Conservation (phyloP, 2,888 invertebrate species). For the Rhagium mordax region DNA sequence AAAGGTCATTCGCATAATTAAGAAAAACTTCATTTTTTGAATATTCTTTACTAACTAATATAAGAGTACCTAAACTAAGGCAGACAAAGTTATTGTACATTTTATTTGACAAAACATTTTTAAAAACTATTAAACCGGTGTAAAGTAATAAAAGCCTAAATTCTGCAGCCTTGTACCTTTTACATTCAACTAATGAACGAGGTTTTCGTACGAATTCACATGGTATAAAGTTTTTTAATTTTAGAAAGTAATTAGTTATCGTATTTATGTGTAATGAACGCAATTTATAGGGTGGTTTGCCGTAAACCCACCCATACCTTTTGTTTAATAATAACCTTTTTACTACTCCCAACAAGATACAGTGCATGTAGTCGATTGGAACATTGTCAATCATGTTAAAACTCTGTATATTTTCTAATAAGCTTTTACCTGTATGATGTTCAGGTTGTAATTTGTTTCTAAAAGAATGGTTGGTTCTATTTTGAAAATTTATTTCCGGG, state of each 20-base stretch:
- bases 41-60: slow-evolving; percentile 27
- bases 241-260: slow-evolving; percentile 6
- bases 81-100: slow-evolving; percentile 35
- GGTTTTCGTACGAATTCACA: slow-evolving; percentile 40
- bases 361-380: slow-evolving; percentile 35
- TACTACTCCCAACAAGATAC: slow-evolving; percentile 18
- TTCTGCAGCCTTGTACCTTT: slow-evolving; percentile 42
- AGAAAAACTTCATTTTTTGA: slow-evolving; percentile 2
- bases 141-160: slow-evolving; percentile 42
- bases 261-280: slow-evolving; percentile 17
- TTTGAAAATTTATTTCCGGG: slow-evolving; percentile 12
- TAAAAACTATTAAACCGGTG: slow-evolving; percentile 37
- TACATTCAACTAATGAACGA: slow-evolving; percentile 34
- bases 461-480: slow-evolving; percentile 29
- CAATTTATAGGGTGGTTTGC: slow-evolving; percentile 38
- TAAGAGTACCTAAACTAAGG: slow-evolving; percentile 33
- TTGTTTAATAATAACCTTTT: slow-evolving; percentile 32
- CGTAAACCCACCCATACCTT: slow-evolving; percentile 35
- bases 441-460: slow-evolving; percentile 25
- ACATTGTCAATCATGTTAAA: slow-evolving; percentile 34
- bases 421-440: slow-evolving; percentile 21
- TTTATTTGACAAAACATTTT: slow-evolving; percentile 21
- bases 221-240: slow-evolving; percentile 37
- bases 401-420: slow-evolving; percentile 28
- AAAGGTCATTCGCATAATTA: slow-evolving; percentile 36